Percentiles rank a stretch among this genome's conserved stretches.
Conservation (phyloP, 2,113 vertebrate genomes). For the Malaclemys terrapin region DNA sequence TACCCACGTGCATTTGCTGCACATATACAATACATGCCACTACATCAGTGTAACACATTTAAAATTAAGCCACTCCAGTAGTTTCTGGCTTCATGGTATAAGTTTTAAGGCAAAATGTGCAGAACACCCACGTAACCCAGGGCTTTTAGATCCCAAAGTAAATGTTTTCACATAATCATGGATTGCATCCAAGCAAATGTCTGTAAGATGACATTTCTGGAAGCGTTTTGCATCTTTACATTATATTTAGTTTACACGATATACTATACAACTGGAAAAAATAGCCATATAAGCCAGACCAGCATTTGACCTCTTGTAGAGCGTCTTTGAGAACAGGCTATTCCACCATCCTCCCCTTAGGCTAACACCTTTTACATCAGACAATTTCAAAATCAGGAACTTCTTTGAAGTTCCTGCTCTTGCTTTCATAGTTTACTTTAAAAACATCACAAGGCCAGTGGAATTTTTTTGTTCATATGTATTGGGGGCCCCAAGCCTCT, state of each 20-base stretch:
- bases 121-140: conserved; percentile 63
- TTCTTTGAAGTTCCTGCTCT: conserved; percentile 75
- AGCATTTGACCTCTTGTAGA: conserved; percentile 70
- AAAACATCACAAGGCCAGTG: conserved; percentile 71
- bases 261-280: conserved; percentile 70
- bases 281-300: conserved; percentile 57
- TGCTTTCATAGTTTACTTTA: conserved; percentile 71
- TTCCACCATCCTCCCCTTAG: conserved; percentile 51
- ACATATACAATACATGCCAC: background rate
- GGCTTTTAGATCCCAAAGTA: conserved; percentile 75
- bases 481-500: conserved; percentile 49
- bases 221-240: conserved; percentile 75
- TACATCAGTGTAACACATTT: conserved; percentile 38
- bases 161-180: conserved; percentile 77
- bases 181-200: conserved; percentile 74
- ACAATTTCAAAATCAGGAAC: conserved; percentile 75
- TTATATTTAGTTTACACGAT: conserved; percentile 74
- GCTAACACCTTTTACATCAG: conserved; percentile 77
- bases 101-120: conserved; percentile 65
- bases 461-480: conserved; percentile 62
- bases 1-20: background rate
- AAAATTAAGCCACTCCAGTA: conserved; percentile 26
- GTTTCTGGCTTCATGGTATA: conserved; percentile 58
- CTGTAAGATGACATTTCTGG: conserved; percentile 73
- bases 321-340: conserved; percentile 65